Percentiles rank a stretch among this genome's conserved stretches.
Evolutionary conservation across 2,113 vertebrate genomes (phyloP).

Genomic region (Hemibagrus wyckioides): DNA sequence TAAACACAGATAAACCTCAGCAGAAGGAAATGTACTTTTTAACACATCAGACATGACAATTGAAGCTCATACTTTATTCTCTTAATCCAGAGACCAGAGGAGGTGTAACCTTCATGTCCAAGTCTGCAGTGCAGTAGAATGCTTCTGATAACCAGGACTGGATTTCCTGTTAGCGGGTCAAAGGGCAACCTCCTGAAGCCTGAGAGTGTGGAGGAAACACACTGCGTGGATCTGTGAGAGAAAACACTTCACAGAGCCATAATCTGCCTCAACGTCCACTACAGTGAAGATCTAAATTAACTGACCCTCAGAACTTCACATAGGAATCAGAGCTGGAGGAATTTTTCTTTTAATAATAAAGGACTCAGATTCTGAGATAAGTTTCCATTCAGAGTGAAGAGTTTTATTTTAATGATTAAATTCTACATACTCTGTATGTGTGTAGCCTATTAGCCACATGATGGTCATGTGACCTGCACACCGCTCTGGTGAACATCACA

Average conservation of each 20-base stretch:
- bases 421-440: not conserved
- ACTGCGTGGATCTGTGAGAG: no score
- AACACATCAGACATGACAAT: not conserved
- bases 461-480: not conserved
- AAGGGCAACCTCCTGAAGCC: not conserved
- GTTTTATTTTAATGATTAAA: no score
- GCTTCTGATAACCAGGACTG: not conserved
- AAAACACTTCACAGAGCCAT: not conserved
- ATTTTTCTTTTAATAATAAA: no score
- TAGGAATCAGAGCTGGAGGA: no score
- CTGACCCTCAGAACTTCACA: no score
- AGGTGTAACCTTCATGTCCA: not conserved
- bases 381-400: no score
- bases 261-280: not conserved
- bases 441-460: not conserved
- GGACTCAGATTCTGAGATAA: not conserved
- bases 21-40: not conserved
- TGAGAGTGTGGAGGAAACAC: not conserved
- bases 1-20: not conserved
- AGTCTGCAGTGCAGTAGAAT: not conserved
- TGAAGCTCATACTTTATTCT: not conserved
- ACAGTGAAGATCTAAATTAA: no score
- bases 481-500: not conserved
- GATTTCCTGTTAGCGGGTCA: not conserved
- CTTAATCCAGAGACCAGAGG: not conserved